Evolutionary conservation across 2,888 invertebrate genomes (phyloP), one percentile per base, ranked within the genome.

Genomic region (Brachyopa scutellaris): DNA sequence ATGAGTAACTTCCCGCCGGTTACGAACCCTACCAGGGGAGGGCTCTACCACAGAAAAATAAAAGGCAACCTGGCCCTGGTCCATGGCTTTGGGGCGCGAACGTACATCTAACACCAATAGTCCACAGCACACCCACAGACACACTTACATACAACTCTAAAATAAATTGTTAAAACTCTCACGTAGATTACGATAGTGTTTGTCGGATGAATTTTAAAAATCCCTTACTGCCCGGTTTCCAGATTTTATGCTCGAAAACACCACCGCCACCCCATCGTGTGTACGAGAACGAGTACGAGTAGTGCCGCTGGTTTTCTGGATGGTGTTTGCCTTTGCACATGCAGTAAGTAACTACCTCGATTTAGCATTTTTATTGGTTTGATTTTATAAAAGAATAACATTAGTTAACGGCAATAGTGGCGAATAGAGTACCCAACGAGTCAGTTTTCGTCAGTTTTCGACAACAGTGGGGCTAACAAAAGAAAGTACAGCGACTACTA

Each of bases 181-280:
- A 85, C 85, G 85, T 85, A 85, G 64, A 55, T 55, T 70, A 51
- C 85, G 85, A 85, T 84, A 84, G 85, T 85, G 84, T 85, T 84
- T 85, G 85, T 85, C 84, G 80, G 85, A 85, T 85, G 85, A 85
- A 85, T 85, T 85, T 84, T 84, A 85, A 84, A 84, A 84, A 84
- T 84, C 80, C 73, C 78, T 73, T 76, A 82, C 62, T 66, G 70
- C 42, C 31, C 70, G 72, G 47, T 62, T 55, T 19, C 13, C 49
- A 31, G 74, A 66, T 72, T 70, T 66, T 64, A 72, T 74, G 45
- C 53, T 23, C 53, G 7, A n/a, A 31, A 53, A 57, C 57, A 45
- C 26, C 31, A 19, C 8, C 11, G 15, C 38, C 53, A 26, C n/a
- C n/a, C n/a, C n/a, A n/a, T n/a, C 38, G 55, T 64, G 21, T 45